Evolutionary conservation across 2,113 vertebrate genomes (phyloP), one percentile per base, ranked within the genome.

Genomic region (Machaerirhynchus nigripectus): DNA sequence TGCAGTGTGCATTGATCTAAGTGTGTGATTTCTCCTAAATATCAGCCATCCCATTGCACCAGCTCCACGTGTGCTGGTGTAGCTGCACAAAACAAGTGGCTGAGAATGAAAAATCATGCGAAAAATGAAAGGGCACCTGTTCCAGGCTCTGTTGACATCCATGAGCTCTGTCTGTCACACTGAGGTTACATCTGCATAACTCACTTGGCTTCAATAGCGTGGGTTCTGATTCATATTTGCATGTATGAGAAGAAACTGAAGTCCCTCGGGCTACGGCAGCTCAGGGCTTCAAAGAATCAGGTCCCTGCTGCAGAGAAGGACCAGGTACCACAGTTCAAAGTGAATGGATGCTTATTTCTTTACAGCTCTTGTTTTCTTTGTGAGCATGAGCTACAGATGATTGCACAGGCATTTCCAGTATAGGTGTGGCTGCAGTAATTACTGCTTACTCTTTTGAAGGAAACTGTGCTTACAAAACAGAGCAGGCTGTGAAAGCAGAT

Each of bases 1-100:
- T 97, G 95, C 96, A 94, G 91, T 31, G 90, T 91, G 88, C 95
- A 97, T 96, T 97, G 96, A 97, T 97, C 96, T 94, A 89, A 96
- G 94, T 0, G 4, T 96, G 92, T 84, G 95, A 95, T 96, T 95
- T 80, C 95, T 92, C 83, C 94, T 96, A 95, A 96, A 88, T 92
- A 96, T 89, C 96, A 96, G 77, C 81, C 87, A 57, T 76, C 92
- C 96, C 78, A 57, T 86, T 73, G 89, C 93, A 84, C 89, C 92
- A 81, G 90, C 93, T 71, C 55, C 60, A 3, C 37, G 3, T 23
- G 53, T 59, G 76, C 84, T 95, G 64, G 40, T 46, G 63, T 82
- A 70, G 59, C 95, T 93, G 83, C 10, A 6, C 79, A 76, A 60
- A 94, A 46, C 47, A 30, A 91, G 78, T 18, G 79, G 75, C 75